A percentile compares a stretch with the other conserved stretches of the same genome.
phyloP scores from a whole-genome alignment of 2,888 invertebrate species.

The Andrena minutula region DNA sequence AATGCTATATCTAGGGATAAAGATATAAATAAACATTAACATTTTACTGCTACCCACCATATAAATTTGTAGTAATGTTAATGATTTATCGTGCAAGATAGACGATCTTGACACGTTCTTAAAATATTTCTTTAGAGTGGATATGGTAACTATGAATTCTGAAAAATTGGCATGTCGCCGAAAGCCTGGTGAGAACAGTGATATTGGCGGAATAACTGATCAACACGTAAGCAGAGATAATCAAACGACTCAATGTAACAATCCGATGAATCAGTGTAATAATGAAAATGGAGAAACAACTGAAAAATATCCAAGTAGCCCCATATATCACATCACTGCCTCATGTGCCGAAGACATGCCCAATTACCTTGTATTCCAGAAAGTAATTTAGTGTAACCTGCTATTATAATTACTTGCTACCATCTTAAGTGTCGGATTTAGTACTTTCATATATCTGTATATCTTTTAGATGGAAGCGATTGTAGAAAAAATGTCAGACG shows the following conservation, averaged over 20 bases:
- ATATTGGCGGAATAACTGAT: constrained; percentile 76
- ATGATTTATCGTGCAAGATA: not conserved
- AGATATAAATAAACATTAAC: too few relatives aligned
- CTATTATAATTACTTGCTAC: not conserved
- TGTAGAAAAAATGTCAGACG: constrained; percentile 98
- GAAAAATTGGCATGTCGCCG: constrained; percentile 88
- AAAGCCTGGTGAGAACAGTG: constrained; percentile 86
- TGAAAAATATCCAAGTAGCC: constrained; percentile 65
- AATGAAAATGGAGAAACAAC: constrained; percentile 58
- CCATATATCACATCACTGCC: constrained; percentile 83
- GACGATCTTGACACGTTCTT: not conserved
- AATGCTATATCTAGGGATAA: too few relatives aligned
- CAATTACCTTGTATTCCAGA: constrained; percentile 95
- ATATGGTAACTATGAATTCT: constrained; percentile 89
- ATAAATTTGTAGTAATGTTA: too few relatives aligned
- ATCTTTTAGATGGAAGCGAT: constrained; percentile 95
- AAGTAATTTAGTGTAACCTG: constrained; percentile 86
- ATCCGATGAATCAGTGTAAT: constrained; percentile 36
- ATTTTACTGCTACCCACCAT: too few relatives aligned
- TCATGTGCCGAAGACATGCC: constrained; percentile 92
- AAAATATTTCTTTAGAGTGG: constrained; percentile 84
- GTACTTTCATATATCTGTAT: not conserved
- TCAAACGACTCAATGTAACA: constrained; percentile 58
- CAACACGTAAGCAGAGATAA: constrained; percentile 71
- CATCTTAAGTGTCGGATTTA: not conserved